A percentile compares a stretch with the other conserved stretches of the same genome.
Conservation (phyloP, 2,888 invertebrate species). For the Troides helena region DNA sequence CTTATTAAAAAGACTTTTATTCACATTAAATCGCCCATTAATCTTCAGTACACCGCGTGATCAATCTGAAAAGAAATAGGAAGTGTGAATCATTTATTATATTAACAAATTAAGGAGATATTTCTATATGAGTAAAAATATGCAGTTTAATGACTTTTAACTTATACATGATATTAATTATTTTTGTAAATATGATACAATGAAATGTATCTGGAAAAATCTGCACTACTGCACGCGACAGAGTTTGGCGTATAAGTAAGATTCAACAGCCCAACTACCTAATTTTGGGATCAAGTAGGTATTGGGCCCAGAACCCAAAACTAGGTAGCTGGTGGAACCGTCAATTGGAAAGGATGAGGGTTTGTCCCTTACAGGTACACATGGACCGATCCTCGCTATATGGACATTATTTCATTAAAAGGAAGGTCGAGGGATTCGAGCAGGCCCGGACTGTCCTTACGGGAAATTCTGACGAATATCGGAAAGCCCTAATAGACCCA, state of each 20-base stretch:
- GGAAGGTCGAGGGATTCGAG: slow-evolving; percentile 21
- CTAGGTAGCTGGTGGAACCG: slow-evolving; percentile 17
- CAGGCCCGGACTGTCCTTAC: slow-evolving; percentile 18
- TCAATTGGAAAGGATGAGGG: slow-evolving; percentile 5
- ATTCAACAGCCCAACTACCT: slow-evolving; percentile 2
- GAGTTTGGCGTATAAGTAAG: slow-evolving; percentile 12
- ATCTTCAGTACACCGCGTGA: not conserved
- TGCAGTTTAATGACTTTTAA: not conserved
- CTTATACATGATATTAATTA: not conserved
- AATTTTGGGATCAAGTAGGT: slow-evolving; percentile 16
- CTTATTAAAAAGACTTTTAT: not conserved
- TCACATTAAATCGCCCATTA: not conserved
- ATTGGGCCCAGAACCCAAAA: slow-evolving; percentile 20
- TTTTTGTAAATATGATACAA: not conserved
- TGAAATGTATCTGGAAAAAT: not conserved
- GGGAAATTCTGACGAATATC: slow-evolving; percentile 17
- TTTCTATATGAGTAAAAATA: not conserved
- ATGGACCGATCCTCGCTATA: slow-evolving; percentile 17
- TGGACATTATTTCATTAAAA: slow-evolving; percentile 17
- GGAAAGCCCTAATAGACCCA: not conserved
- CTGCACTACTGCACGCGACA: slow-evolving; percentile 3
- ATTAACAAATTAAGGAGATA: not conserved
- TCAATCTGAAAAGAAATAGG: slow-evolving; percentile 1
- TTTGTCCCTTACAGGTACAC: slow-evolving; percentile 17
- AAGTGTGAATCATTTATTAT: not conserved